Base-by-base conservation (phyloP, 1,140 invertebrate genomes). In the Lerema accius region DNA sequence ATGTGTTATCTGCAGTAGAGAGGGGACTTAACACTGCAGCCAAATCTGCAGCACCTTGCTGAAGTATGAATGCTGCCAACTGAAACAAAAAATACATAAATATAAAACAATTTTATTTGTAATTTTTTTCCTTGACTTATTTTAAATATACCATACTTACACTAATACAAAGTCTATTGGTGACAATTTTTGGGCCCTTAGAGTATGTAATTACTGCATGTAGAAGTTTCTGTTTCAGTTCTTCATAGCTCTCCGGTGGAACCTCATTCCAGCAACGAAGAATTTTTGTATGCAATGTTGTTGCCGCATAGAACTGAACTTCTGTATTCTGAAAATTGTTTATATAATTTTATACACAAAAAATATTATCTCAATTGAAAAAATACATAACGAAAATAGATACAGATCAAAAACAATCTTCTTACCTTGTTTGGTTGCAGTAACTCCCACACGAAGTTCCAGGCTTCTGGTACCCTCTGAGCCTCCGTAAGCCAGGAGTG, bases 271-370 rank as follows among this genome's bases (percentile, higher is more conserved):
- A 98, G 78, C 94, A 94, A 82, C 96, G 95, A 65, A 96, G 94
- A 32, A 98, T 93, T 90, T 98, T 98, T 0, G 94, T 93, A 75
- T 98, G 95, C 35, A 98, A 86, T 45, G 96, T 97, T 48, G 95
- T 96, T 4, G 97, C 97, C 58, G 95, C 97, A 93, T 97, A 99
- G 91, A 97, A 98, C 86, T 98, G 97, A 3, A 97, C 95, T 91
- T 98, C 97, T 53, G 94, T 93, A 40, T 93, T 91, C 96, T 98
- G 80, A 35, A 93, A 68, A 0, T 45, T n/a, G n/a, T n/a, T n/a
- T n/a, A n/a, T n/a, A n/a, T n/a, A n/a, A n/a, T n/a, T n/a, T n/a
- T n/a, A n/a, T n/a, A n/a, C n/a, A n/a, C n/a, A n/a, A n/a, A n/a
- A n/a, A n/a, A n/a, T n/a, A n/a, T n/a, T n/a, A n/a, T n/a, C n/a